Evolutionary conservation across 2,113 vertebrate genomes (phyloP).

Genomic region (Bambusicola thoracicus): DNA sequence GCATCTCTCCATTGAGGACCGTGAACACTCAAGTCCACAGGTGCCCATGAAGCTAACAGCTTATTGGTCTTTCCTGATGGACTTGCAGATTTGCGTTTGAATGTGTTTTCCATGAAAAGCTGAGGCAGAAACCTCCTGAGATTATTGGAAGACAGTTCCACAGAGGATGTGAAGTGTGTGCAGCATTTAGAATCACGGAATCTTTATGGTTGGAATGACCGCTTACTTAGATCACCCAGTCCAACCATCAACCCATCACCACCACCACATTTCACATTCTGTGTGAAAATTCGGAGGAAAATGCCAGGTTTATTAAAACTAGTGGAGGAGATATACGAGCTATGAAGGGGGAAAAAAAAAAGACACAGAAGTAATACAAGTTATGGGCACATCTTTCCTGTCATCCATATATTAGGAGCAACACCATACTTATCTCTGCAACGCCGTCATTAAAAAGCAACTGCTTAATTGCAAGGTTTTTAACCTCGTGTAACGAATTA

Average conservation of each 20-base stretch:
- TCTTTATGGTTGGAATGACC: too few relatives aligned
- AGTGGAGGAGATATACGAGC: not conserved
- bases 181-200: too few relatives aligned
- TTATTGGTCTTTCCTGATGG: slow-evolving; percentile 2
- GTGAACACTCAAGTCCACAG: not conserved
- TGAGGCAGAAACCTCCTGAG: not conserved
- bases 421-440: not conserved
- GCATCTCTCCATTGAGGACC: not conserved
- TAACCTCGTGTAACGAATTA: slow-evolving; percentile 11
- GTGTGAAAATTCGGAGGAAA: not conserved
- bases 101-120: not conserved
- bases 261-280: not conserved
- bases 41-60: not conserved
- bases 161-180: not conserved
- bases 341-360: not conserved
- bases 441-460: not conserved
- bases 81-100: not conserved
- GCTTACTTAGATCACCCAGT: too few relatives aligned
- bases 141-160: not conserved
- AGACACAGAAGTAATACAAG: not conserved
- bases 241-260: too few relatives aligned
- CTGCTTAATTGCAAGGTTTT: slow-evolving; percentile 27
- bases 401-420: not conserved
- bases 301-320: not conserved
- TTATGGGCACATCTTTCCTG: not conserved